These are phyloP conservation scores for Chymomyza amoena DNA, from an alignment of 2,888 invertebrate genomes.

Conservation along the genomic window DNA sequence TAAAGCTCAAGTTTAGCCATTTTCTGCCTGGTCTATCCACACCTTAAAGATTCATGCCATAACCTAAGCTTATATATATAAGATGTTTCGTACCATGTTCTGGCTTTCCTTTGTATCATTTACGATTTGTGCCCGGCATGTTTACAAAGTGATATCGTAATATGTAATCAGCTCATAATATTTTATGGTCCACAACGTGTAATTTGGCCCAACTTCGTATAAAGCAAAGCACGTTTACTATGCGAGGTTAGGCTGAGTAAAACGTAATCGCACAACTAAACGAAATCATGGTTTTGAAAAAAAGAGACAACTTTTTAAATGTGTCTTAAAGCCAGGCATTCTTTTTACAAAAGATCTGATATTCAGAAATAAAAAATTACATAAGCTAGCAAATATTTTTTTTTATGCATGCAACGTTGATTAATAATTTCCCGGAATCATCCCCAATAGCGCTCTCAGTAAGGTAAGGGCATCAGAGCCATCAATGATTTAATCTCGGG, in stretches of 20 bases:
- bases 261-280: too few relatives aligned
- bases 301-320: too few relatives aligned
- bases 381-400: too few relatives aligned
- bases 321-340: too few relatives aligned
- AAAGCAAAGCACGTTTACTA: not conserved
- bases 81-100: not conserved
- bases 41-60: not conserved
- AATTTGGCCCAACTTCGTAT: conserved; percentile 6
- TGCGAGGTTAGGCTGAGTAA: not conserved
- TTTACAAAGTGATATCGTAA: conserved; percentile 22
- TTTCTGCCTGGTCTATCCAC: not conserved
- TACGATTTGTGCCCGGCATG: not conserved
- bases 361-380: too few relatives aligned
- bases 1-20: not conserved
- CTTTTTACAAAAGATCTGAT: too few relatives aligned
- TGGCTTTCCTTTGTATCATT: not conserved
- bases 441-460: too few relatives aligned
- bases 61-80: not conserved
- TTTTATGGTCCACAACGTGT: conserved; percentile 24
- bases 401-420: too few relatives aligned
- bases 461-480: too few relatives aligned
- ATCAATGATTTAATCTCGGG: too few relatives aligned
- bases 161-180: conserved; percentile 24
- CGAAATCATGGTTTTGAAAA: too few relatives aligned
- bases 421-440: too few relatives aligned